phyloP scores from a whole-genome alignment of 2,113 vertebrate species.

The Nipponia nippon region DNA sequence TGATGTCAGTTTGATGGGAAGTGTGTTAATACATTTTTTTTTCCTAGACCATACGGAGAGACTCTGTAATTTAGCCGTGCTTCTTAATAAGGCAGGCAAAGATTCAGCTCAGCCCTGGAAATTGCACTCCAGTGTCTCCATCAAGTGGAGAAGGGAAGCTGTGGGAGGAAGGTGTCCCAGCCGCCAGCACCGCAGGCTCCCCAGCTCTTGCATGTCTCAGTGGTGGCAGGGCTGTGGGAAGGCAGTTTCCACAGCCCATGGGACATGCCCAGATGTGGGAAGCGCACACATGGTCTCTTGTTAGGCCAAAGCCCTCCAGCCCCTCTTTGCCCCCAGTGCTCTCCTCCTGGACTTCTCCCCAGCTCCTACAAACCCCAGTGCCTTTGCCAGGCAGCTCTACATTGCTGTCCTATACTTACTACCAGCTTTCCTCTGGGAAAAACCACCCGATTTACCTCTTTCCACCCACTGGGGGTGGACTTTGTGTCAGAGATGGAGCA shows the following conservation, averaged over 20 bases:
- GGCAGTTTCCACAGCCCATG: not conserved
- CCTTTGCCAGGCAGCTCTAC: not conserved
- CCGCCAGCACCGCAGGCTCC: not conserved
- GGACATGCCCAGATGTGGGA: not conserved
- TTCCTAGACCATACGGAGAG: not conserved
- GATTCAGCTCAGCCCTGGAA: not conserved
- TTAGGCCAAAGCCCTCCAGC: not conserved
- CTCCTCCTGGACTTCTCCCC: not conserved
- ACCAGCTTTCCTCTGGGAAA: not conserved
- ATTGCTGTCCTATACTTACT: not conserved
- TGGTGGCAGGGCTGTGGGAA: not conserved
- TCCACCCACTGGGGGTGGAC: not conserved
- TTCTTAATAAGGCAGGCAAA: not conserved
- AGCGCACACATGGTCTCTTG: rapidly evolving
- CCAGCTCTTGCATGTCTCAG: not conserved
- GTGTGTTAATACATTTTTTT: not conserved
- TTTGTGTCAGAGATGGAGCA: not conserved
- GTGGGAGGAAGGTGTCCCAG: not conserved
- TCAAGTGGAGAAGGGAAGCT: not conserved
- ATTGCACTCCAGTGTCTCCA: not conserved
- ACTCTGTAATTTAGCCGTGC: not conserved
- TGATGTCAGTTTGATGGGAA: not conserved
- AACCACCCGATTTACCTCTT: not conserved
- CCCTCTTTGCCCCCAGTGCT: not conserved
- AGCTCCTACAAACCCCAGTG: not conserved